Evolutionary conservation across 2,113 vertebrate genomes (phyloP), one percentile per base, ranked within the genome.

Genomic region (Halcyon senegalensis): DNA sequence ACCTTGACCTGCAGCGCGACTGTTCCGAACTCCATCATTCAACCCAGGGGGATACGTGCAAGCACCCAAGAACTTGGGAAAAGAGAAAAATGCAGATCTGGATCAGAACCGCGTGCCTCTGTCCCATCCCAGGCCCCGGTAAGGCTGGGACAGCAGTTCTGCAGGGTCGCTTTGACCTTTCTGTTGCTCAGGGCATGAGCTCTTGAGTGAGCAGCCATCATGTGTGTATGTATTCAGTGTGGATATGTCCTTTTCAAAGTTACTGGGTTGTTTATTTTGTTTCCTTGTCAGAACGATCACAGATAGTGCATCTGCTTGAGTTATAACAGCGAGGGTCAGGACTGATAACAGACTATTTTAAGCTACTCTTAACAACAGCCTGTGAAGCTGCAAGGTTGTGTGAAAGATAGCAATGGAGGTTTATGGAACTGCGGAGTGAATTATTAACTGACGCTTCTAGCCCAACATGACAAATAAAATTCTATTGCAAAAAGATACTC

Each of bases 381-480:
- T 74, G 93, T 66, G 95, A 74, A 94, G 25, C 81, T 59, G 81
- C 94, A 96, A 97, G 94, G 93, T 95, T 94, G 90, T 91, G 90
- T 94, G 93, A 94, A 92, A 97, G 91, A 89, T 90, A 88, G 93
- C 44, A 24, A 51, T n/a, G 79, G 68, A 90, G 84, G 80, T 48
- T 37, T 76, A 30, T 7, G 84, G 92, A 92, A 69, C 89, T 84
- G 84, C 30, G 82, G 70, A 62, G 84, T 93, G 95, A 96, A 94
- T 97, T 95, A 96, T 93, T 70, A 92, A 79, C 89, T 55, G 89
- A 76, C 7, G 58, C 80, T 92, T 20, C 77, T 7, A 85, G 89
- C 88, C 77, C 92, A 58, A 93, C 48, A 31, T 89, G 94, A 95
- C 96, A 96, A 94, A 96, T 90, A 96, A 94, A 97, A 97, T 93